Evolutionary conservation across 2,113 vertebrate genomes (phyloP).

Genomic region (Scatophagus argus): DNA sequence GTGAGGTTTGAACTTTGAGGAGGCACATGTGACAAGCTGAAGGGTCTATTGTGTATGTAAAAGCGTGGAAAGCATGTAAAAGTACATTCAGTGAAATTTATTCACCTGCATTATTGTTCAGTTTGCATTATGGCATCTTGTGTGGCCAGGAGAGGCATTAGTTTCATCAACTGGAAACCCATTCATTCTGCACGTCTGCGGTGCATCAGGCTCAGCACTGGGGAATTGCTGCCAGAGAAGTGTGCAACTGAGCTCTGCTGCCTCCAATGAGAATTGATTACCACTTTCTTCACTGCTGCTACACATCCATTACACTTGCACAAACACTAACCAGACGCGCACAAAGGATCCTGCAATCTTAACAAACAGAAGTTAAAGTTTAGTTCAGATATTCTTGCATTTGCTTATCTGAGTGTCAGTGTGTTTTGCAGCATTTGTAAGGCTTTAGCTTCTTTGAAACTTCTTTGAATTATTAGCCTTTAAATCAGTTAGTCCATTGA

Average conservation of each 20-base stretch:
- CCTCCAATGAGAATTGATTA: constrained; percentile 64
- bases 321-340: not conserved
- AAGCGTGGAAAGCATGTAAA: not conserved
- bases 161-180: constrained; percentile 32
- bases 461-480: not conserved
- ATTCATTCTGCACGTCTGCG: constrained; percentile 38
- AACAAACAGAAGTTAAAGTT: not conserved
- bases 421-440: not conserved
- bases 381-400: not conserved
- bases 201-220: constrained; percentile 24
- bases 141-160: constrained; percentile 9
- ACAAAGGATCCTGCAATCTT: not conserved
- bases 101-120: not conserved
- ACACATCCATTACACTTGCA: not conserved
- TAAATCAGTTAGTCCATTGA: not conserved
- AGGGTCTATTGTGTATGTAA: too few species aligned
- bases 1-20: not conserved
- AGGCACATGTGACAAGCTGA: not conserved
- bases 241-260: constrained; percentile 47
- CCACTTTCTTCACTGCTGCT: constrained; percentile 38
- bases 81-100: not conserved
- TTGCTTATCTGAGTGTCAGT: not conserved
- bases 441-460: too few species aligned
- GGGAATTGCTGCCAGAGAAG: constrained; percentile 32
- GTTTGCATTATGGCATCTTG: not conserved